These are phyloP conservation scores for Flexamia atlantica DNA, from an alignment of 2,888 invertebrate species.

Conservation along the genomic window DNA sequence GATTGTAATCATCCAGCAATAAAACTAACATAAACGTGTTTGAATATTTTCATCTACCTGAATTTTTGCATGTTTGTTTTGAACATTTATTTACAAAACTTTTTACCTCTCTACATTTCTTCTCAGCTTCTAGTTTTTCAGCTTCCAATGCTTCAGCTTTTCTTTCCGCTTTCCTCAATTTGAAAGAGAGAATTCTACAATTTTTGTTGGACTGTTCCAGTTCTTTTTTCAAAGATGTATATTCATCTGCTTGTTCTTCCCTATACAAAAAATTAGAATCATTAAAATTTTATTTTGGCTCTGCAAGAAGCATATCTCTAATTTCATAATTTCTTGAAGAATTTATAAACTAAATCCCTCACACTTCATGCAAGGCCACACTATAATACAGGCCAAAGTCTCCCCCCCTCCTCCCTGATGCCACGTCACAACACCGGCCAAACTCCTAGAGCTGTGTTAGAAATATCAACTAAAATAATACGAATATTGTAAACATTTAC, in stretches of 20 bases:
- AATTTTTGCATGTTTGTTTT: not conserved
- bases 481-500: too few relatives aligned
- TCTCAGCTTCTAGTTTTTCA: slow-evolving; percentile 87
- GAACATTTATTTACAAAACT: slow-evolving; percentile 15
- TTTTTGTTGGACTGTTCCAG: slow-evolving; percentile 98
- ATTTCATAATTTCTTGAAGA: too few relatives aligned
- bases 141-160: slow-evolving; percentile 91
- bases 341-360: too few relatives aligned
- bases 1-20: too few relatives aligned
- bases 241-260: slow-evolving; percentile 97
- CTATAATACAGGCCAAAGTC: too few relatives aligned
- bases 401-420: too few relatives aligned
- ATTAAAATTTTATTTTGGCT: too few relatives aligned
- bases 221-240: slow-evolving; percentile 95
- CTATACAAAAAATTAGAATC: slow-evolving; percentile 77
- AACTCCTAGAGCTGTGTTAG: too few relatives aligned
- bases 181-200: slow-evolving; percentile 98
- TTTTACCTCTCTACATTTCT: slow-evolving; percentile 80
- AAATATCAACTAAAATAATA: too few relatives aligned
- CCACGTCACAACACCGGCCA: too few relatives aligned
- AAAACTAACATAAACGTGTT: not conserved
- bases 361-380: too few relatives aligned
- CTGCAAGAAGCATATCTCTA: too few relatives aligned
- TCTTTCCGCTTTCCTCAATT: slow-evolving; percentile 96
- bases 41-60: not conserved